A percentile compares a stretch with the other conserved stretches of the same genome.
phyloP scores from a whole-genome alignment of 2,113 vertebrate genomes.

The Carettochelys insculpta region DNA sequence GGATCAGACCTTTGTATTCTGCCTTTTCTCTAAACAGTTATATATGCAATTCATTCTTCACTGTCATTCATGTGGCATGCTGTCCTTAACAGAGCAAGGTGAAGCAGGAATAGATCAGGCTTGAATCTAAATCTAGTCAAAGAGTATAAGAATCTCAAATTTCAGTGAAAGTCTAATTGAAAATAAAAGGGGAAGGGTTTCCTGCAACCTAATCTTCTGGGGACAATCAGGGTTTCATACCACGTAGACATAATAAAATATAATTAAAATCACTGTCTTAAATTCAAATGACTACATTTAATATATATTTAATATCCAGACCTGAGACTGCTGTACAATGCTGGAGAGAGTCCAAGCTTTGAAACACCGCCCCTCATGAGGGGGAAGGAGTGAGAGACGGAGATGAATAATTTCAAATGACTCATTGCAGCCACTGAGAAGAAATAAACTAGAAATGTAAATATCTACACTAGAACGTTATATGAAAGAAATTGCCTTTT shows the following conservation, averaged over 20 bases:
- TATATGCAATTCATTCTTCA: not conserved
- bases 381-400: not conserved
- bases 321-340: not conserved
- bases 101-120: not conserved
- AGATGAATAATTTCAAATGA: not conserved
- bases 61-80: rapidly evolving
- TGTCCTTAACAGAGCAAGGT: not conserved
- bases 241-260: not conserved
- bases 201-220: rapidly evolving
- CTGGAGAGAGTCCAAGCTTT: not conserved
- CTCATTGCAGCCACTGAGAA: not conserved
- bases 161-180: not conserved
- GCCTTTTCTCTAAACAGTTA: not conserved
- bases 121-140: not conserved
- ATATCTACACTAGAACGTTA: not conserved
- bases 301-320: not conserved
- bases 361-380: not conserved
- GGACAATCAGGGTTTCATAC: not conserved
- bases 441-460: not conserved
- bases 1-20: not conserved
- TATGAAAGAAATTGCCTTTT: not conserved
- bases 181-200: not conserved
- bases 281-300: not conserved
- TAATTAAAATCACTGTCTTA: not conserved
- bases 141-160: not conserved